Conservation (phyloP, 2,113 vertebrate species). For the Amphilophus citrinellus region DNA sequence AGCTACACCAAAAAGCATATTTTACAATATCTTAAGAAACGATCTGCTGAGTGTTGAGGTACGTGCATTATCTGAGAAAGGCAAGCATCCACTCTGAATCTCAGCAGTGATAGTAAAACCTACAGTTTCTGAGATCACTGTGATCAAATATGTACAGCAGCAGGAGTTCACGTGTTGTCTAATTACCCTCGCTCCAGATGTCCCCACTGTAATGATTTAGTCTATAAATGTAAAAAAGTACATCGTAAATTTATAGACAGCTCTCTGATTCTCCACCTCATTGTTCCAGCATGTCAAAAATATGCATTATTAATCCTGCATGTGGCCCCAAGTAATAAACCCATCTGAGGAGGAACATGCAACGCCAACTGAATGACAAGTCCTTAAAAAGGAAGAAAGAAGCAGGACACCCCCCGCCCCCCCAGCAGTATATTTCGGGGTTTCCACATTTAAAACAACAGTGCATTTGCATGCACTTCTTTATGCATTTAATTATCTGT, state of each 20-base stretch:
- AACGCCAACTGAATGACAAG: neutral
- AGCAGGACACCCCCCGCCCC: constrained; percentile 5
- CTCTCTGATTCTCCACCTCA: neutral
- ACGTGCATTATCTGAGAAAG: constrained; percentile 15
- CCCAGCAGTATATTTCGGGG: neutral
- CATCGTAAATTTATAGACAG: neutral
- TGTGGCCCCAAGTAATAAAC: constrained; percentile 23
- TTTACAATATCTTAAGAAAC: constrained; percentile 48
- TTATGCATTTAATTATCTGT: constrained; percentile 11
- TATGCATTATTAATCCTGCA: constrained; percentile 13
- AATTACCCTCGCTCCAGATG: constrained; percentile 10
- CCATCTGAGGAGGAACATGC: neutral
- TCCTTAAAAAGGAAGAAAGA: neutral
- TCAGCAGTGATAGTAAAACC: constrained; percentile 22
- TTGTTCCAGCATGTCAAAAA: neutral
- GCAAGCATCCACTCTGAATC: constrained; percentile 2
- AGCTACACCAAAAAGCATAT: constrained; percentile 26
- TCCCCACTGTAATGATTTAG: neutral
- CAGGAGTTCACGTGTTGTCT: constrained; percentile 3
- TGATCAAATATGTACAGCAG: neutral
- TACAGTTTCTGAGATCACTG: neutral
- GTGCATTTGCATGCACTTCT: neutral
- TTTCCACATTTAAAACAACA: neutral
- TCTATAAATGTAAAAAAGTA: neutral
- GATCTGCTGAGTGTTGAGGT: constrained; percentile 16